These are phyloP conservation scores for Lophura nycthemera DNA, from an alignment of 2,113 vertebrate genomes.

Conservation along the genomic window DNA sequence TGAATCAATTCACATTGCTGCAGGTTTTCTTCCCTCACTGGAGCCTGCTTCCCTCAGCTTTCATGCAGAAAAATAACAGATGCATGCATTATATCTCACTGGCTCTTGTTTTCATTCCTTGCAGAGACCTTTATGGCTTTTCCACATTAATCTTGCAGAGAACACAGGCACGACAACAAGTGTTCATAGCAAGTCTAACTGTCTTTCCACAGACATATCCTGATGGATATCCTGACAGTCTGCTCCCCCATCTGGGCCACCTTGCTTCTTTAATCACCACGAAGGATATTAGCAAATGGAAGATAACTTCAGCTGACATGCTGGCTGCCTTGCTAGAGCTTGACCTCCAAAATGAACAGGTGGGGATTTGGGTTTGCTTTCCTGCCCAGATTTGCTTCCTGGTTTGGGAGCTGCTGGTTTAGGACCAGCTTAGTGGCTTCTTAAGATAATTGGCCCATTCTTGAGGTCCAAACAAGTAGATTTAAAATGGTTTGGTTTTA, in stretches of 20 bases:
- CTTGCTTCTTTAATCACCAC: not conserved
- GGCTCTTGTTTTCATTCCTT: not conserved
- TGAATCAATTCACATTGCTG: not conserved
- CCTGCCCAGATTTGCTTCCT: not conserved
- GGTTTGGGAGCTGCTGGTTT: not conserved
- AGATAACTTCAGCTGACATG: constrained; percentile 29
- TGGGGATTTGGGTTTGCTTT: not conserved
- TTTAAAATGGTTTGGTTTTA: accelerated
- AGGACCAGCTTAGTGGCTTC: not conserved
- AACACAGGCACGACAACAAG: not conserved
- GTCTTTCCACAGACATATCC: constrained; percentile 63
- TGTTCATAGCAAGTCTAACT: accelerated
- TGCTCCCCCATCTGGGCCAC: not conserved
- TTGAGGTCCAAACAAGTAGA: not conserved
- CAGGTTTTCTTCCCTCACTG: not conserved
- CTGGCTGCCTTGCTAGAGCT: constrained; percentile 35
- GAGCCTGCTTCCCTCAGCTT: not conserved
- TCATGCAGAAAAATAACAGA: not conserved
- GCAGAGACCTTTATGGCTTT: not conserved
- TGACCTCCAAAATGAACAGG: accelerated
- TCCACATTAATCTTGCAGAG: not conserved
- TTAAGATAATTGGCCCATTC: not conserved
- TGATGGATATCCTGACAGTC: constrained; percentile 62
- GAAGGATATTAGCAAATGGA: constrained; percentile 59
- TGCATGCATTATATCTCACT: not conserved